Conservation (phyloP, 2,113 vertebrate species). For the Narcine bancroftii region DNA sequence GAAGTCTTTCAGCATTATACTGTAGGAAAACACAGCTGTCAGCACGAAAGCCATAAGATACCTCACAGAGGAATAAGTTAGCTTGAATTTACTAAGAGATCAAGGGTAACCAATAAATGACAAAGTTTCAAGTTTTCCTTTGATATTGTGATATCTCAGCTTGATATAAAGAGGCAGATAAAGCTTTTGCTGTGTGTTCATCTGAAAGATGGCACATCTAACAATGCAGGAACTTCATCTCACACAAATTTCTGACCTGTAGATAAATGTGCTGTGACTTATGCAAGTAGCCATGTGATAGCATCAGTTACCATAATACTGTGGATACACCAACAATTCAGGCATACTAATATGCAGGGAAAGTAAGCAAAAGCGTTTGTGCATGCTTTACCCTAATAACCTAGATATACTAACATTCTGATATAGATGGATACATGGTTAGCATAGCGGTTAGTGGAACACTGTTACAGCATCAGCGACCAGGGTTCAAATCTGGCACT, state of each 20-base stretch:
- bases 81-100: background rate
- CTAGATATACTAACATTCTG: no score
- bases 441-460: no score
- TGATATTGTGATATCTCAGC: background rate
- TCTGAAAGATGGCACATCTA: background rate
- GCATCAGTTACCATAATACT: background rate
- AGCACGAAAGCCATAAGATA: background rate
- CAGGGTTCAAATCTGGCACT: no score
- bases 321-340: background rate
- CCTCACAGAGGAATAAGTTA: background rate
- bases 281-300: background rate
- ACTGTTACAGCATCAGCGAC: no score
- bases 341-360: background rate
- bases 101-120: background rate
- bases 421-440: no score
- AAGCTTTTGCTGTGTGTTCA: background rate
- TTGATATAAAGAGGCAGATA: background rate
- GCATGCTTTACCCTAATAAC: no score
- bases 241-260: background rate
- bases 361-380: no score
- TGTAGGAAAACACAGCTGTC: background rate
- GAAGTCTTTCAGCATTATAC: background rate
- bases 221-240: background rate
- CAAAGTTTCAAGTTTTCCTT: background rate
- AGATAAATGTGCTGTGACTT: background rate